Evolutionary conservation across 2,113 vertebrate species (phyloP), one percentile per base, ranked within the genome.

Genomic region (Trematomus loennbergii): DNA sequence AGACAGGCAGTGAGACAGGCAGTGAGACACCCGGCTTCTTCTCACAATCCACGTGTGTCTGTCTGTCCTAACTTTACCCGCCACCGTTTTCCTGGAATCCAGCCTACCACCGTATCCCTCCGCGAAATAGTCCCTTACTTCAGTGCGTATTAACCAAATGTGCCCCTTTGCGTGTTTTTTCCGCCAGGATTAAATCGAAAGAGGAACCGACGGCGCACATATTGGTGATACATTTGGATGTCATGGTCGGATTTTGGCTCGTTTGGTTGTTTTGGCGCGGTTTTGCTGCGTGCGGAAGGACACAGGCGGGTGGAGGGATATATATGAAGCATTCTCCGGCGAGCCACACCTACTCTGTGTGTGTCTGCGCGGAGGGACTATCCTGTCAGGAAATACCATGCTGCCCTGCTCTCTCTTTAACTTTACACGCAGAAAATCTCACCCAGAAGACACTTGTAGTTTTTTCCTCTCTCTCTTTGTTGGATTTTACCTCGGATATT

Each of bases 1-100:
- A 66, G 72, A 48, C 68, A 71, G 58, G 1, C 16, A n/a, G 70
- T 0, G 20, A 25, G 61, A 48, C 62, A 53, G 46, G 0, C 43
- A 72, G 82, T 29, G 78, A 78, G 79, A 45, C 64, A 89, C 76
- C 93, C 93, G 93, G 94, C 93, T 73, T 90, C 79, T 91, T 49
- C n/a, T 16, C 70, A 10, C 60, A 0, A 25, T 84, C 82, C 93
- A 94, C 94, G 94, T 94, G 94, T 90, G 87, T 60, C 65, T 52
- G 29, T 60, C 50, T 88, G 83, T 89, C 71, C 86, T 63, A 72
- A 80, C 79, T 83, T 90, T 89, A 83, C 79, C 80, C 93, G 91
- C 93, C 90, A 90, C 77, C 67, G 60, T 84, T 92, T 95, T 96
- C 94, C 93, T 83, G 90, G 95, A 95, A 95, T 90, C 77, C 17